Conservation (phyloP, 2,113 vertebrate genomes). For the Neodontobutis hainanensis region DNA sequence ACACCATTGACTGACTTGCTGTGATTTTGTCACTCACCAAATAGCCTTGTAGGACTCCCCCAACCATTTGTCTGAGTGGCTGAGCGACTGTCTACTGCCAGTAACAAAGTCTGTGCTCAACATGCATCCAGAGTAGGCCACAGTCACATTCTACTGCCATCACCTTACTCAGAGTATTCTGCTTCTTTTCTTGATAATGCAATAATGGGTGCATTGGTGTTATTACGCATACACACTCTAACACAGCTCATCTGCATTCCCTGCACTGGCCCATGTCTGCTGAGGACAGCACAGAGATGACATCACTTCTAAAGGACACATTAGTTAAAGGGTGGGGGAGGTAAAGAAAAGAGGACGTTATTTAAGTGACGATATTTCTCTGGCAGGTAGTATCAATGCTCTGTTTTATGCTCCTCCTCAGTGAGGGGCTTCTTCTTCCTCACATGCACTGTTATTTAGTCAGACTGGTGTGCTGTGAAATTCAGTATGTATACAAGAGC, state of each 20-base stretch:
- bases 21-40: constrained; percentile 57
- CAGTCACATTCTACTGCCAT: constrained; percentile 19
- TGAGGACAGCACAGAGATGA: constrained; percentile 61
- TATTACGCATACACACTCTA: constrained; percentile 15
- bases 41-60: constrained; percentile 45
- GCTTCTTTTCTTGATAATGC: constrained; percentile 39
- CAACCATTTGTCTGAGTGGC: constrained; percentile 32
- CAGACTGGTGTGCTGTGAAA: constrained; percentile 19
- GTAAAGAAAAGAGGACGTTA: constrained; percentile 15
- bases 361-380: constrained; percentile 6
- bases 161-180: constrained; percentile 47
- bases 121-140: constrained; percentile 18
- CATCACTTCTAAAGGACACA: constrained; percentile 65
- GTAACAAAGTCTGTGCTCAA: constrained; percentile 18
- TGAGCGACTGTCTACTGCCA: constrained; percentile 19
- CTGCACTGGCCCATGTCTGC: constrained; percentile 40
- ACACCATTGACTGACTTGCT: constrained; percentile 60
- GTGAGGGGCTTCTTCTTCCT: constrained; percentile 11
- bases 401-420: not conserved
- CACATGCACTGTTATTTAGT: constrained; percentile 19
- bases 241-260: constrained; percentile 64
- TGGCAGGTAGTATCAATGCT: constrained; percentile 2
- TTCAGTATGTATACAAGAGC: constrained; percentile 47
- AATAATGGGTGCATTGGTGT: constrained; percentile 37
- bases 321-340: constrained; percentile 34